Evolutionary conservation across 2,113 vertebrate species (phyloP).

Genomic region (Ptychochromis oligacanthus): DNA sequence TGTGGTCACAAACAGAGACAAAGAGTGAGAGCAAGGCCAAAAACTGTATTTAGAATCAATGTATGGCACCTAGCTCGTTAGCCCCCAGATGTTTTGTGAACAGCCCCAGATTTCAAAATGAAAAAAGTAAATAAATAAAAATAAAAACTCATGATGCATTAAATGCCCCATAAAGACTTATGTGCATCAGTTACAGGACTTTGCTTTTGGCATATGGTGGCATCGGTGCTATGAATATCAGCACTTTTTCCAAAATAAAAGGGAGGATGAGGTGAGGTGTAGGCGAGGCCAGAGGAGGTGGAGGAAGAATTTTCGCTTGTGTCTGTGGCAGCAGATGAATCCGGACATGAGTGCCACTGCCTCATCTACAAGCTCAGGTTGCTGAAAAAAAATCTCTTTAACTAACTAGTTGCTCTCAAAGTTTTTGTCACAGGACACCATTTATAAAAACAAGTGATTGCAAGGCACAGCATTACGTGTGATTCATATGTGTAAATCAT

Average conservation of each 20-base stretch:
- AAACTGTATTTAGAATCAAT: not conserved
- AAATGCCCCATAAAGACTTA: not conserved
- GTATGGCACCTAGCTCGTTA: not conserved
- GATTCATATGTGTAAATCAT: not conserved
- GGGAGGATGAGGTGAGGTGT: not conserved
- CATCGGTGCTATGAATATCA: not conserved
- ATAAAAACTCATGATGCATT: not conserved
- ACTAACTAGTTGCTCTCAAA: not conserved
- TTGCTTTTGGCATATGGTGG: not conserved
- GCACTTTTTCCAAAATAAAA: not conserved
- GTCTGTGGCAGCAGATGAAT: not conserved
- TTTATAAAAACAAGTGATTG: not conserved
- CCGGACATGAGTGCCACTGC: not conserved
- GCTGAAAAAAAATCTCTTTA: not conserved
- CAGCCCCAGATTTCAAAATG: too few relatives aligned
- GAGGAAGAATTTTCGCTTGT: not conserved
- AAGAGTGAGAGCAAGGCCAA: not conserved
- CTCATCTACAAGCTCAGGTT: not conserved
- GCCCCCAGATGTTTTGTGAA: too few relatives aligned
- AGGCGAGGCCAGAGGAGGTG: not conserved
- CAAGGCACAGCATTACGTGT: not conserved
- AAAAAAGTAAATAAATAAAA: not conserved
- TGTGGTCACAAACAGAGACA: slow-evolving; percentile 45
- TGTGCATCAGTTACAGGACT: not conserved
- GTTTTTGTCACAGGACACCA: not conserved